phyloP scores from a whole-genome alignment of 1,140 invertebrate species.

The Pseudomyrmex cubaensis region DNA sequence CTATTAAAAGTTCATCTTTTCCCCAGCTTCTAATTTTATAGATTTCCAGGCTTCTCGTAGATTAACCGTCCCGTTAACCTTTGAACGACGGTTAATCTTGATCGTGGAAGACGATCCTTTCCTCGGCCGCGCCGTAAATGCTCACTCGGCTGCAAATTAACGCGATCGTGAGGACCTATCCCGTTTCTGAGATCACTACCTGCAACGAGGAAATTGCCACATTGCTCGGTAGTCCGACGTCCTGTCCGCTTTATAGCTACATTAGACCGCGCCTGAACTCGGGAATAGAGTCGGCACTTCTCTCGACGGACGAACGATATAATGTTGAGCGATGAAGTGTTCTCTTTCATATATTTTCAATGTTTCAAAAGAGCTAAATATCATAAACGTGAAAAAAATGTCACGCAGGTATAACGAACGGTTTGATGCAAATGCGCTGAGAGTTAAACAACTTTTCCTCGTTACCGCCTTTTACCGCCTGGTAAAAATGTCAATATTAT shows the following conservation, averaged over 20 bases:
- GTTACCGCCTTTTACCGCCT: not conserved
- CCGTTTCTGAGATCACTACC: slow-evolving; percentile 48
- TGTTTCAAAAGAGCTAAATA: too few species aligned
- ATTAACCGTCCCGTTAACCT: slow-evolving; percentile 55
- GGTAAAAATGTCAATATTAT: slow-evolving; percentile 46
- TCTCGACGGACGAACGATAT: not conserved
- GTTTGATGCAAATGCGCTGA: not conserved
- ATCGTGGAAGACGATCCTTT: slow-evolving; percentile 17
- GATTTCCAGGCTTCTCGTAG: slow-evolving; percentile 5
- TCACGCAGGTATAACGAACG: not conserved
- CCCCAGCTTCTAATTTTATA: not conserved
- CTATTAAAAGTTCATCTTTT: slow-evolving; percentile 19
- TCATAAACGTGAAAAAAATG: not conserved
- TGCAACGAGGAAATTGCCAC: slow-evolving; percentile 49
- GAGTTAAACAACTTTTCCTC: slow-evolving; percentile 19
- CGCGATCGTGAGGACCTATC: slow-evolving; percentile 37
- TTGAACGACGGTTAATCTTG: slow-evolving; percentile 40
- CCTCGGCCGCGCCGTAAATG: slow-evolving; percentile 16
- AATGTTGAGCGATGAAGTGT: not conserved
- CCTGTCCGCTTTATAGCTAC: slow-evolving; percentile 39
- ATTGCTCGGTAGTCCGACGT: slow-evolving; percentile 51
- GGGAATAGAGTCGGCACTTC: slow-evolving; percentile 19
- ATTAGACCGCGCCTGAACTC: slow-evolving; percentile 26
- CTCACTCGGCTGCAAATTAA: slow-evolving; percentile 33
- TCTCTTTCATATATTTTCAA: too few species aligned